phyloP scores from a whole-genome alignment of 2,797 vertebrate species.

The Rhabdomys pumilio region DNA sequence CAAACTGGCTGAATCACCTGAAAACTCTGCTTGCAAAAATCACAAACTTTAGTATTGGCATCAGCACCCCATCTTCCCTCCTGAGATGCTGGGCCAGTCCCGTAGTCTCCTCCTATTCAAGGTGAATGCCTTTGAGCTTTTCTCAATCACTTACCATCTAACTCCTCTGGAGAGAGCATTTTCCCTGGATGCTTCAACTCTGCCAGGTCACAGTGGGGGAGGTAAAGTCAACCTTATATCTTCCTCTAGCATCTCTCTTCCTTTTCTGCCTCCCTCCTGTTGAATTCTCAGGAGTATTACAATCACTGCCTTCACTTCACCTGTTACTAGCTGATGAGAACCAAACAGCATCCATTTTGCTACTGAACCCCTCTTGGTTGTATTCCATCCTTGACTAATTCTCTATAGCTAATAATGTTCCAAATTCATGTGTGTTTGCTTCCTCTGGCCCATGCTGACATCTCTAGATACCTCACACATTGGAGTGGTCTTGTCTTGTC shows the following conservation, averaged over 20 bases:
- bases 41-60: neutral
- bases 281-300: neutral
- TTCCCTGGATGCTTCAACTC: neutral
- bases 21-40: constrained; percentile 38
- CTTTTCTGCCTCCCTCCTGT: neutral
- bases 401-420: neutral
- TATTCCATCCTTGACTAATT: neutral
- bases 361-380: neutral
- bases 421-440: neutral
- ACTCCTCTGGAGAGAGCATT: neutral
- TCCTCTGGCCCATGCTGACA: neutral
- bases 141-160: neutral
- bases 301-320: neutral
- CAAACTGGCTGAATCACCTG: neutral
- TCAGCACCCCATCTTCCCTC: neutral
- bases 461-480: neutral
- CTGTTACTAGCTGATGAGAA: neutral
- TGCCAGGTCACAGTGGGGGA: neutral
- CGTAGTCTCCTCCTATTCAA: neutral
- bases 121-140: neutral
- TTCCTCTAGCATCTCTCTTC: neutral
- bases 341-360: neutral
- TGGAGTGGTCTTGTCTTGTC: neutral
- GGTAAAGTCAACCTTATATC: neutral
- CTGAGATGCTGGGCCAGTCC: neutral